phyloP scores from a whole-genome alignment of 2,888 invertebrate genomes.

The Pocota personata region DNA sequence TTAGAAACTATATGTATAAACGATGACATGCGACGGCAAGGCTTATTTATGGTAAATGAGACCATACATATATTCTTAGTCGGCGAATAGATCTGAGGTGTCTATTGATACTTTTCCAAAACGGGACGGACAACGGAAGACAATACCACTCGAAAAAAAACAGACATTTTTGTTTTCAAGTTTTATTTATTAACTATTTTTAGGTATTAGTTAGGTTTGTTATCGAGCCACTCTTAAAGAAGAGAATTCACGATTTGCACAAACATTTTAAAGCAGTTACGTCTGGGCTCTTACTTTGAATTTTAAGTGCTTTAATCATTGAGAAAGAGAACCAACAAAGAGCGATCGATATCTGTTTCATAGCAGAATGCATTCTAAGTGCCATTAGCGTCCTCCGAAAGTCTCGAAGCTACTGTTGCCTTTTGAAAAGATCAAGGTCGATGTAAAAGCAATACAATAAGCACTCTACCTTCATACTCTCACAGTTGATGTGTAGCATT shows the following conservation, averaged over 20 bases:
- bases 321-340: not conserved
- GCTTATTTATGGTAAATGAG: constrained; percentile 5
- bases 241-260: not conserved
- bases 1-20: not conserved
- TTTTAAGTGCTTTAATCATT: not conserved
- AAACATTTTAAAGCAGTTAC: constrained; percentile 15
- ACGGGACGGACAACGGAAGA: not conserved
- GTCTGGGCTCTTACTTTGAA: not conserved
- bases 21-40: not conserved
- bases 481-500: not conserved
- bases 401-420: not conserved
- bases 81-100: constrained; percentile 31
- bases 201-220: not conserved
- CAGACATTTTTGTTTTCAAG: not conserved
- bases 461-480: not conserved
- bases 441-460: not conserved
- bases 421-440: constrained; percentile 36
- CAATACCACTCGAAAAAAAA: constrained; percentile 1
- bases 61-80: not conserved
- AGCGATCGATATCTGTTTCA: not conserved
- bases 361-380: constrained; percentile 1
- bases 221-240: not conserved
- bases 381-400: not conserved
- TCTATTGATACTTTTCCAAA: not conserved
- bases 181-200: constrained; percentile 34